Evolutionary conservation across 2,113 vertebrate species (phyloP).

Genomic region (Ptilonorhynchus violaceus): DNA sequence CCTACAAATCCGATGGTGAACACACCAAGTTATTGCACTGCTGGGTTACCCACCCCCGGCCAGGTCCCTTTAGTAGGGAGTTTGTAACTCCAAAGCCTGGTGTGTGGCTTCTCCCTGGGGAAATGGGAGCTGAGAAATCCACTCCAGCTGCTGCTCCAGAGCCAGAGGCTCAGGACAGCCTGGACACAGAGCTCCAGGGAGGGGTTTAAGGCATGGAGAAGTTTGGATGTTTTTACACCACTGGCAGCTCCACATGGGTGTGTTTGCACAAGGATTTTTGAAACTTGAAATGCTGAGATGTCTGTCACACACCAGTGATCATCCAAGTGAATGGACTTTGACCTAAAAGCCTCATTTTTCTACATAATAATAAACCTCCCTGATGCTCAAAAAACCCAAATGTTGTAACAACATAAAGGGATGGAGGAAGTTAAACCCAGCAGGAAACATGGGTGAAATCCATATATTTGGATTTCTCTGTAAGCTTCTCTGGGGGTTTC

Average conservation of each 20-base stretch:
- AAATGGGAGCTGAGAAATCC: background rate
- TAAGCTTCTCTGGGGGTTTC: background rate
- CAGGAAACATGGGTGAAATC: background rate
- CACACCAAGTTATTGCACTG: background rate
- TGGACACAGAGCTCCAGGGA: background rate
- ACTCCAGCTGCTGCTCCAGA: background rate
- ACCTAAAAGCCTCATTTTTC: background rate
- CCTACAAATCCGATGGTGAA: background rate
- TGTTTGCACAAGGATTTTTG: background rate
- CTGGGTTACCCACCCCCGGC: background rate
- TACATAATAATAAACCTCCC: background rate
- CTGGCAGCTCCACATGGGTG: background rate
- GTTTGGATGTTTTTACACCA: background rate
- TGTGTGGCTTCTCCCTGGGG: background rate
- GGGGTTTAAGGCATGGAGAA: rapidly evolving
- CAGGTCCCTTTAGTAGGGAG: background rate
- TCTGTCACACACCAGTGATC: background rate
- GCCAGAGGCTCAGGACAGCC: background rate
- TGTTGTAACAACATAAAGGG: background rate
- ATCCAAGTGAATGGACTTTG: background rate
- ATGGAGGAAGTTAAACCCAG: background rate
- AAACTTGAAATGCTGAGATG: background rate
- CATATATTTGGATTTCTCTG: background rate
- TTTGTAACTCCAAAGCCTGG: background rate
- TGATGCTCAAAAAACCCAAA: background rate